Percentiles rank a stretch among this genome's conserved stretches.
Evolutionary conservation across 2,113 vertebrate species (phyloP).

Genomic region (Pseudorectes ferrugineus): DNA sequence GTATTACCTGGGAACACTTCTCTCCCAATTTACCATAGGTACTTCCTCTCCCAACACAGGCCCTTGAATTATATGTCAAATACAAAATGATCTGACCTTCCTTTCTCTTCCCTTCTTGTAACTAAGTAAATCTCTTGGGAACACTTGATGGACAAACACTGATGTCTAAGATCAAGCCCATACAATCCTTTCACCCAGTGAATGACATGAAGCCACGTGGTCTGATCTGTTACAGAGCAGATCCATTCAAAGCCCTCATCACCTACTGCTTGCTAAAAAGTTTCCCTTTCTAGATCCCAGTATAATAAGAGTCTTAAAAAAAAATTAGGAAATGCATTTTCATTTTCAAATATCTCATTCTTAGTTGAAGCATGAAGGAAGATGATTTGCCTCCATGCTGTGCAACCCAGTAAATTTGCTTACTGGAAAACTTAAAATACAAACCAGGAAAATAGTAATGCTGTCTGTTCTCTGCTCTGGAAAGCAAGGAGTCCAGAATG

Average conservation of each 20-base stretch:
- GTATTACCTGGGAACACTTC: not conserved
- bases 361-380: not conserved
- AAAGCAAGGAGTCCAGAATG: not conserved
- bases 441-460: not conserved
- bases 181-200: not conserved
- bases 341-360: not conserved
- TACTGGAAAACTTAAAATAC: not conserved
- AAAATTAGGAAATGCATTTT: not conserved
- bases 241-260: not conserved
- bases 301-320: not conserved
- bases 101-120: not conserved
- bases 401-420: not conserved
- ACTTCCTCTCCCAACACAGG: not conserved
- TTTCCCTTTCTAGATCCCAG: not conserved
- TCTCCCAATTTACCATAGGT: not conserved
- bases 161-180: not conserved
- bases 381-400: not conserved
- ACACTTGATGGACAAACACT: not conserved
- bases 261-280: not conserved
- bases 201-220: not conserved
- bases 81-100: not conserved
- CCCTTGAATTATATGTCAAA: not conserved
- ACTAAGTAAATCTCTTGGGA: not conserved
- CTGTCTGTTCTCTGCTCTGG: not conserved
- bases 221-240: not conserved